Conservation (phyloP, 2,888 invertebrate species). For the Cheilosia variabilis region DNA sequence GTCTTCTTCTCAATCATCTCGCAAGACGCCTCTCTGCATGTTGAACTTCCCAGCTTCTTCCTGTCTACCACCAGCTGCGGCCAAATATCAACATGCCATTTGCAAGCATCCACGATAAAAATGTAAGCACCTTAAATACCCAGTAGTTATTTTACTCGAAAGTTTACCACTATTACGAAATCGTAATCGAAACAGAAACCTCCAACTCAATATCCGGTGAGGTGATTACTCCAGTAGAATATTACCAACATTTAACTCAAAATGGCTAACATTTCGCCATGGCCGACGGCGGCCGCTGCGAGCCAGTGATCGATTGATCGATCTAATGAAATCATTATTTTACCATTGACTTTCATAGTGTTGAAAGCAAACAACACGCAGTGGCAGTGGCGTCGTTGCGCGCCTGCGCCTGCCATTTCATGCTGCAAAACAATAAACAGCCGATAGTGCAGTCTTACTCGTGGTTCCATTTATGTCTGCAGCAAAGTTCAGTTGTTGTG, state of each 20-base stretch:
- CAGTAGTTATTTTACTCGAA: background rate
- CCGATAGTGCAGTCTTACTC: background rate
- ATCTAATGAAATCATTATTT: slow-evolving; percentile 73
- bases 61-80: no score
- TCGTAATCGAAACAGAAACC: slow-evolving; percentile 2
- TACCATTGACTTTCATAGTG: slow-evolving; percentile 47
- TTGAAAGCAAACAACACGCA: slow-evolving; percentile 41
- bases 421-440: slow-evolving; percentile 57
- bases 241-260: slow-evolving; percentile 66
- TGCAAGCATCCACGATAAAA: no score
- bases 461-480: slow-evolving; percentile 25
- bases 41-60: no score
- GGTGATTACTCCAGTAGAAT: slow-evolving; percentile 65
- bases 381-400: slow-evolving; percentile 9
- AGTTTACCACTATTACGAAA: background rate
- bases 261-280: slow-evolving; percentile 62
- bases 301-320: slow-evolving; percentile 64
- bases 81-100: no score
- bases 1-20: no score
- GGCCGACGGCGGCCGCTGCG: slow-evolving; percentile 46
- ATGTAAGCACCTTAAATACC: background rate
- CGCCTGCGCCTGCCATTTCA: slow-evolving; percentile 52
- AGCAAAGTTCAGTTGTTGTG: slow-evolving; percentile 32
- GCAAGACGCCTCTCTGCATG: no score
- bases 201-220: slow-evolving; percentile 58